phyloP scores from a whole-genome alignment of 2,113 vertebrate species.

The Grammatotria lemairii region DNA sequence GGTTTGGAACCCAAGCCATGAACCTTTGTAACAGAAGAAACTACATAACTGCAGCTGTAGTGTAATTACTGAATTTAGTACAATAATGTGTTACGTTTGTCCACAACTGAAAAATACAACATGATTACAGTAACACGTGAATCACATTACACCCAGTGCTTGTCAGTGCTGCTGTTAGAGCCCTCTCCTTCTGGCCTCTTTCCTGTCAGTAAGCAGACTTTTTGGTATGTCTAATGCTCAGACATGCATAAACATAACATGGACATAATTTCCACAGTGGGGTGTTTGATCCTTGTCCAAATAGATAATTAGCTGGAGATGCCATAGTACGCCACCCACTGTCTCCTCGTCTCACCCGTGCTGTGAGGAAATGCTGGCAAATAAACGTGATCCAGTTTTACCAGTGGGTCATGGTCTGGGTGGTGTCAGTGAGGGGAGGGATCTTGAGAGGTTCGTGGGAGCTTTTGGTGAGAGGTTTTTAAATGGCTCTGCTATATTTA shows the following conservation, averaged over 20 bases:
- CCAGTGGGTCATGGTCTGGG: background rate
- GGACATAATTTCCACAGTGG: constrained; percentile 37
- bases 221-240: background rate
- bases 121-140: background rate
- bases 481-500: background rate
- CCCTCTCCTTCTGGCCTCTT: background rate
- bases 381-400: background rate
- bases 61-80: background rate
- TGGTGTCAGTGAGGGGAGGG: background rate
- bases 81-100: accelerated
- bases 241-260: constrained; percentile 25
- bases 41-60: background rate
- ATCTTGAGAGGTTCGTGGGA: background rate
- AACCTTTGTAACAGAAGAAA: background rate
- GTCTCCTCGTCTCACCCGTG: constrained; percentile 1
- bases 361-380: background rate
- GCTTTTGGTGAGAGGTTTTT: background rate
- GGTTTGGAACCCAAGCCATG: background rate
- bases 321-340: constrained; percentile 25
- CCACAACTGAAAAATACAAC: background rate
- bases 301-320: constrained; percentile 51
- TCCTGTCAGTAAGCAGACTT: background rate
- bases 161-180: background rate
- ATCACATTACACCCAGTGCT: background rate
- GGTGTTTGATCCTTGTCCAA: constrained; percentile 52